Evolutionary conservation across 2,113 vertebrate species (phyloP).

Genomic region (Sus scrofa): DNA sequence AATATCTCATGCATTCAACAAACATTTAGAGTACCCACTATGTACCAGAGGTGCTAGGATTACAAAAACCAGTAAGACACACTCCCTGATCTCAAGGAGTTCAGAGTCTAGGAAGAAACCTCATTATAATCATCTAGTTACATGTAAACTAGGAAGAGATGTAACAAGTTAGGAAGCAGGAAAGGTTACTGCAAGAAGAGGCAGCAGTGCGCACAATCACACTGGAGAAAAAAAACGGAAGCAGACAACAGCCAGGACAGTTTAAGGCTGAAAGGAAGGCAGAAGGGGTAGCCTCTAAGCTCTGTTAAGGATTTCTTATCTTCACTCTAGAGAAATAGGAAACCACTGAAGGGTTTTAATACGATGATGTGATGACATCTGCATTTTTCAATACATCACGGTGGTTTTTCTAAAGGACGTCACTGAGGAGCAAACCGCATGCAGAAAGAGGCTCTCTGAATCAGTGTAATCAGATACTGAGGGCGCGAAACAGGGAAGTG

Average conservation of each 20-base stretch:
- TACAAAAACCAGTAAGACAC: neutral
- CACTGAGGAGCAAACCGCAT: neutral
- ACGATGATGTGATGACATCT: neutral
- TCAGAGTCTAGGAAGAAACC: neutral
- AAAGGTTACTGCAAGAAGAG: neutral
- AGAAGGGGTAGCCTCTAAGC: neutral
- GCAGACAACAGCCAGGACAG: neutral
- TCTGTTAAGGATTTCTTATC: neutral
- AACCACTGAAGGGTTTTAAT: neutral
- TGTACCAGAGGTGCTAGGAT: neutral
- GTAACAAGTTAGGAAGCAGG: neutral
- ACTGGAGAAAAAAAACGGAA: conserved; percentile 1
- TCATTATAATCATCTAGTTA: neutral
- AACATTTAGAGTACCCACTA: neutral
- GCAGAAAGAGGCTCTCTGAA: neutral
- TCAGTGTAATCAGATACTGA: neutral
- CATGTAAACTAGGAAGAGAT: neutral
- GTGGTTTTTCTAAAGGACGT: neutral
- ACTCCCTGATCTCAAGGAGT: neutral
- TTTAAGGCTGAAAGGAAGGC: neutral
- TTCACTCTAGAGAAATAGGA: neutral
- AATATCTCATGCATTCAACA: neutral
- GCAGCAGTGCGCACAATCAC: neutral
- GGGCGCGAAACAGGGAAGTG: neutral
- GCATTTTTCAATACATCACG: neutral